phyloP scores from a whole-genome alignment of 2,797 vertebrate genomes.

The Tauraco hartlaubi region DNA sequence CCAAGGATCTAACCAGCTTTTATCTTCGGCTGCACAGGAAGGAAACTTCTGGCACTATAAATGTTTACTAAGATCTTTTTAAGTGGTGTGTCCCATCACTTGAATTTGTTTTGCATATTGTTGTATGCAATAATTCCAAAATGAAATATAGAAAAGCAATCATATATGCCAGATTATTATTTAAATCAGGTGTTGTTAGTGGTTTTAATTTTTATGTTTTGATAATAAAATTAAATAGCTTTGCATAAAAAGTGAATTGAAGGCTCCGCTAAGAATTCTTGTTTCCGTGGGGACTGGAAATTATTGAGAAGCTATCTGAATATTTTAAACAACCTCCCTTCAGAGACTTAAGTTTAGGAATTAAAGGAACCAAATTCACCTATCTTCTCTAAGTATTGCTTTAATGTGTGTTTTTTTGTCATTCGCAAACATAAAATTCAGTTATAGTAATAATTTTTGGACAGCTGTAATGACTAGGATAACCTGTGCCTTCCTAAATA shows the following conservation, averaged over 20 bases:
- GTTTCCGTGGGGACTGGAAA: slow-evolving; percentile 12
- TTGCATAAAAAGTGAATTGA: slow-evolving; percentile 1
- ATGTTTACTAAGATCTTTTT: not conserved
- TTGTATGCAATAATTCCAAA: not conserved
- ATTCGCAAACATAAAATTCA: slow-evolving; percentile 12
- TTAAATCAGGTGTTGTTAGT: slow-evolving; percentile 45
- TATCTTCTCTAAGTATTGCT: not conserved
- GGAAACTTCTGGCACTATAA: not conserved
- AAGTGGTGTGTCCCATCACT: not conserved
- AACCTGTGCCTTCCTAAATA: not conserved
- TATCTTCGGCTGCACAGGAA: not conserved
- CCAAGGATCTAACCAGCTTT: not conserved
- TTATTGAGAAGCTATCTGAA: not conserved
- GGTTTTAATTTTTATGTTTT: slow-evolving; percentile 41
- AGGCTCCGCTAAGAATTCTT: not conserved
- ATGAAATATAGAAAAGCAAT: not conserved
- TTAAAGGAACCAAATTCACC: not conserved
- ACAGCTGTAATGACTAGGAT: not conserved
- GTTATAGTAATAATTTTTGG: not conserved
- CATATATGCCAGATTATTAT: not conserved
- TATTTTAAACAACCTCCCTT: not conserved
- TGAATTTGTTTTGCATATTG: not conserved
- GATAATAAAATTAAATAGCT: slow-evolving; percentile 38
- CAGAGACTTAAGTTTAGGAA: not conserved
- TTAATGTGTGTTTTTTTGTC: not conserved